These are phyloP conservation scores for Dromius quadrimaculatus DNA, from an alignment of 2,888 invertebrate species.

Conservation along the genomic window DNA sequence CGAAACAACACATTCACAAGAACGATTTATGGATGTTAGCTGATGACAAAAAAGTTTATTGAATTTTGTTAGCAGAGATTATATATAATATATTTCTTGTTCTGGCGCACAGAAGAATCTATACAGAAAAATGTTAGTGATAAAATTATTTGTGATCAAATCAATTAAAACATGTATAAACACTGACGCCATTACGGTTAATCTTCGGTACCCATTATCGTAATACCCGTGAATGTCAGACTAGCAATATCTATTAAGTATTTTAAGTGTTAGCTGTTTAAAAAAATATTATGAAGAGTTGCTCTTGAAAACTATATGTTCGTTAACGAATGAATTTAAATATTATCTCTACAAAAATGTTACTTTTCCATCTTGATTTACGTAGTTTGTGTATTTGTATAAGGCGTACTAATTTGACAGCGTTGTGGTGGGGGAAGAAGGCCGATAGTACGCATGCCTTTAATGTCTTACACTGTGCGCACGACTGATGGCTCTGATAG, in stretches of 20 bases:
- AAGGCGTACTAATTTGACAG: neutral
- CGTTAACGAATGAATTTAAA: slow-evolving; percentile 37
- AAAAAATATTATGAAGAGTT: slow-evolving; percentile 40
- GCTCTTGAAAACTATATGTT: slow-evolving; percentile 44
- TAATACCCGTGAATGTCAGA: slow-evolving; percentile 55
- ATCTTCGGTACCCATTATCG: slow-evolving; percentile 29
- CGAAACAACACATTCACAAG: slow-evolving; percentile 19
- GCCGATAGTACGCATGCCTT: slow-evolving; percentile 12
- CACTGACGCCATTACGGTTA: slow-evolving; percentile 29
- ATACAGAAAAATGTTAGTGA: slow-evolving; percentile 42
- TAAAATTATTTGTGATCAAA: slow-evolving; percentile 49
- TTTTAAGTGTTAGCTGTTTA: slow-evolving; percentile 61
- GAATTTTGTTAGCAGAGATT: slow-evolving; percentile 41
- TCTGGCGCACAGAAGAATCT: slow-evolving; percentile 41
- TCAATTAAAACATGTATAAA: slow-evolving; percentile 43
- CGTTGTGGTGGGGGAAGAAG: slow-evolving; percentile 9
- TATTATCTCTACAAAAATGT: slow-evolving; percentile 30
- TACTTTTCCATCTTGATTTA: slow-evolving; percentile 32
- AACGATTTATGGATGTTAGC: slow-evolving; percentile 27
- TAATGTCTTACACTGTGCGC: slow-evolving; percentile 9
- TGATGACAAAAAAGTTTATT: slow-evolving; percentile 27
- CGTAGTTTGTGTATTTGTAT: slow-evolving; percentile 41
- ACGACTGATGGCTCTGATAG: slow-evolving; percentile 44
- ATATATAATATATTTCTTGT: slow-evolving; percentile 44
- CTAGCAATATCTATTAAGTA: slow-evolving; percentile 62